A percentile compares a stretch with the other conserved stretches of the same genome.
phyloP scores from a whole-genome alignment of 2,888 invertebrate genomes.

The Branchellion lobata region DNA sequence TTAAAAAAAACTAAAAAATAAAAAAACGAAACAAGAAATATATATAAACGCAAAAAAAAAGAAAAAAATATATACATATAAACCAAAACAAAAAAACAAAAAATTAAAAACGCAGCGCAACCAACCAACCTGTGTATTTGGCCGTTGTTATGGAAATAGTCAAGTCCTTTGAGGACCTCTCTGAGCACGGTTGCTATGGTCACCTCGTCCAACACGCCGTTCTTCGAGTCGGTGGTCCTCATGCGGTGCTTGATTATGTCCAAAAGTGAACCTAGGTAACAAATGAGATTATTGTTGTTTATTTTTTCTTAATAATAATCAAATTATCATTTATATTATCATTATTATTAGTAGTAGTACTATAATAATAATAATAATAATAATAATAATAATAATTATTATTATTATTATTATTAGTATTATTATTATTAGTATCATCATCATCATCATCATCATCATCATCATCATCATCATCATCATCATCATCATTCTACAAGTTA shows the following conservation, averaged over 20 bases:
- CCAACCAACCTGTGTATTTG: constrained; percentile 95
- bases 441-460: constrained; percentile 54
- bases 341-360: no score
- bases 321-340: no score
- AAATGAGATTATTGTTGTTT: no score
- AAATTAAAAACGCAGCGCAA: no score
- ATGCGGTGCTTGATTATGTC: constrained; percentile 87
- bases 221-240: constrained; percentile 83
- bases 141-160: constrained; percentile 97
- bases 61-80: no score
- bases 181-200: constrained; percentile 94
- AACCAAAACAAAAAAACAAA: no score
- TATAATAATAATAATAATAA: neutral
- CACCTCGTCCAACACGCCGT: constrained; percentile 94
- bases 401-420: no score
- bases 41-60: no score
- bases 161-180: constrained; percentile 83
- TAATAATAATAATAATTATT: neutral
- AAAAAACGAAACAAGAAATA: no score
- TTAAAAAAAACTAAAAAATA: no score
- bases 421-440: constrained; percentile 28
- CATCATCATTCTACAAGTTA: no score
- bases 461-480: constrained; percentile 10
- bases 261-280: constrained; percentile 64
- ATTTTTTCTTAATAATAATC: neutral